These are phyloP conservation scores for Epirrita christyi DNA, from an alignment of 2,888 invertebrate species.

Conservation along the genomic window DNA sequence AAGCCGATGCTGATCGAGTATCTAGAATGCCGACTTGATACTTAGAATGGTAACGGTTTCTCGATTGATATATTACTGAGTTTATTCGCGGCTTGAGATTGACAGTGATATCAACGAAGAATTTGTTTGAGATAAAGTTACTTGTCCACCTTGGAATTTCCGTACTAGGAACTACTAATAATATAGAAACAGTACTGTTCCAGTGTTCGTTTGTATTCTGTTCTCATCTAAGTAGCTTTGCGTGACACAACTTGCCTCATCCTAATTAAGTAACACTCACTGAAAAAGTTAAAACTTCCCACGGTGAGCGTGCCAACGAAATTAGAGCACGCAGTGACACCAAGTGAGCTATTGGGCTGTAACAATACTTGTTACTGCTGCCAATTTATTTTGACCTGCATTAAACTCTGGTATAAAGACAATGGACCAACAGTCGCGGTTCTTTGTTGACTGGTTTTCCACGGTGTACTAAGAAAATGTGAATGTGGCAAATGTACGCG, in stretches of 20 bases:
- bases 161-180: no score
- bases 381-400: conserved; percentile 55
- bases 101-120: conserved; percentile 17
- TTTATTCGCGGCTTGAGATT: conserved; percentile 14
- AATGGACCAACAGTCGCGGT: conserved; percentile 41
- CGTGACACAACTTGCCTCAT: conserved; percentile 40
- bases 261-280: conserved; percentile 58
- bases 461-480: conserved; percentile 4
- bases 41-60: conserved; percentile 12
- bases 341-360: conserved; percentile 56
- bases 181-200: no score
- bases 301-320: conserved; percentile 66
- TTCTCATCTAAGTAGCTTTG: conserved; percentile 1
- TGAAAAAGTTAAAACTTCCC: conserved; percentile 65
- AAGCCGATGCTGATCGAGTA: conserved; percentile 61
- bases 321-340: conserved; percentile 74
- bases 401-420: conserved; percentile 33
- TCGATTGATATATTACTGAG: conserved; percentile 27
- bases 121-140: conserved; percentile 12
- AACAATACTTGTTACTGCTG: conserved; percentile 54
- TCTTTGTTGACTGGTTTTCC: conserved; percentile 50
- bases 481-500: background rate
- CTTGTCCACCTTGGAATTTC: conserved; percentile 5
- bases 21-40: conserved; percentile 30
- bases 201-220: conserved; percentile 1